Conservation (phyloP, 2,113 vertebrate genomes). For the Lanius ludovicianus region DNA sequence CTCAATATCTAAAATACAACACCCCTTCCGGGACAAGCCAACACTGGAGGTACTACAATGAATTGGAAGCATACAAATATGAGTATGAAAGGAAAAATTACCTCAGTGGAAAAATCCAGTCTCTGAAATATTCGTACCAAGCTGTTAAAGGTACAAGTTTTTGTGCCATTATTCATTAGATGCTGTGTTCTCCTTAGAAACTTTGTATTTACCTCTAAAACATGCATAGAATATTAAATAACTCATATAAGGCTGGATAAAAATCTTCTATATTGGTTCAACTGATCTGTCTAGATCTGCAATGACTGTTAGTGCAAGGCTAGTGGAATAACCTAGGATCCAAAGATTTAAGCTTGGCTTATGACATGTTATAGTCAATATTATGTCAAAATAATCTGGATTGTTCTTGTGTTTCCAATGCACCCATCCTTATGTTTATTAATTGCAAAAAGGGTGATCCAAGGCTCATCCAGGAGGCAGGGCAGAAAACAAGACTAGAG, state of each 20-base stretch:
- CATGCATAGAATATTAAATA: background rate
- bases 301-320: background rate
- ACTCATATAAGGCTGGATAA: background rate
- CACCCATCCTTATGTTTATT: background rate
- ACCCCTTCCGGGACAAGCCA: background rate
- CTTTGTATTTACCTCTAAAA: background rate
- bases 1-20: background rate
- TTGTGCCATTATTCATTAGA: background rate
- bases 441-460: background rate
- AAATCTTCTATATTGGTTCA: background rate
- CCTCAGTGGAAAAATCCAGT: background rate
- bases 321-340: background rate
- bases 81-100: background rate
- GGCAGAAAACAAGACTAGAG: background rate
- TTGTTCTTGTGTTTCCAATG: background rate
- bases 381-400: background rate
- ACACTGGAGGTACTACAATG: background rate
- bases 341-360: background rate
- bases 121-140: background rate
- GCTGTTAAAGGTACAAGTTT: background rate
- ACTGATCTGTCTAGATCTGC: background rate
- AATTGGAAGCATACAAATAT: background rate
- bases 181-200: background rate
- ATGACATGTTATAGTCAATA: background rate
- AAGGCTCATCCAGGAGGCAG: background rate